Evolutionary conservation across 2,888 invertebrate species (phyloP).

Genomic region (Campoletis raptor): DNA sequence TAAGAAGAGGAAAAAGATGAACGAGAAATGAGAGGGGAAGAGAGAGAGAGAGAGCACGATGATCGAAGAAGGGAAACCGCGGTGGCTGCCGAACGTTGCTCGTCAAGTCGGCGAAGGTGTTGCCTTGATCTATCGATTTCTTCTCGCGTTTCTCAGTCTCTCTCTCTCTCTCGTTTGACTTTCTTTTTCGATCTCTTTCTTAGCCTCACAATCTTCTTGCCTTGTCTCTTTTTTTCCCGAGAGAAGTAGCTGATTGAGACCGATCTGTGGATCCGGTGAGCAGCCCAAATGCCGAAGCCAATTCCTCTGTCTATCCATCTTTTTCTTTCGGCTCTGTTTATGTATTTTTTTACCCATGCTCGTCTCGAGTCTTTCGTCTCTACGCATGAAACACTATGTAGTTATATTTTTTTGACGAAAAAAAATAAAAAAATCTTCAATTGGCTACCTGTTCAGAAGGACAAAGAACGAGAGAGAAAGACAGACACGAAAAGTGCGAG

Average conservation of each 20-base stretch:
- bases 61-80: slow-evolving; percentile 50
- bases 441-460: slow-evolving; percentile 56
- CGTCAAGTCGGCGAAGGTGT: slow-evolving; percentile 75
- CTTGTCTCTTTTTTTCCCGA: slow-evolving; percentile 46
- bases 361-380: slow-evolving; percentile 25
- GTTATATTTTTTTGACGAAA: slow-evolving; percentile 10
- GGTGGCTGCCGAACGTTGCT: slow-evolving; percentile 63
- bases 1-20: slow-evolving; percentile 31
- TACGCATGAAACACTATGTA: slow-evolving; percentile 23
- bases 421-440: slow-evolving; percentile 23
- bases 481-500: slow-evolving; percentile 40
- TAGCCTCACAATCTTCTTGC: slow-evolving; percentile 31
- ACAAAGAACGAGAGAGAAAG: slow-evolving; percentile 56
- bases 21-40: slow-evolving; percentile 28
- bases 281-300: slow-evolving; percentile 60
- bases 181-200: slow-evolving; percentile 44
- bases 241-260: slow-evolving; percentile 71
- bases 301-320: slow-evolving; percentile 61
- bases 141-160: slow-evolving; percentile 70
- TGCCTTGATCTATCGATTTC: slow-evolving; percentile 79
- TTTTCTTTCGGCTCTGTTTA: slow-evolving; percentile 22
- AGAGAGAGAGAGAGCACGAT: slow-evolving; percentile 26
- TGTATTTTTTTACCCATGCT: background rate
- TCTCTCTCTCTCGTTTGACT: slow-evolving; percentile 37
- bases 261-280: slow-evolving; percentile 71